Evolutionary conservation across 1,140 invertebrate species (phyloP).

Genomic region (Caenorhabditis remanei): DNA sequence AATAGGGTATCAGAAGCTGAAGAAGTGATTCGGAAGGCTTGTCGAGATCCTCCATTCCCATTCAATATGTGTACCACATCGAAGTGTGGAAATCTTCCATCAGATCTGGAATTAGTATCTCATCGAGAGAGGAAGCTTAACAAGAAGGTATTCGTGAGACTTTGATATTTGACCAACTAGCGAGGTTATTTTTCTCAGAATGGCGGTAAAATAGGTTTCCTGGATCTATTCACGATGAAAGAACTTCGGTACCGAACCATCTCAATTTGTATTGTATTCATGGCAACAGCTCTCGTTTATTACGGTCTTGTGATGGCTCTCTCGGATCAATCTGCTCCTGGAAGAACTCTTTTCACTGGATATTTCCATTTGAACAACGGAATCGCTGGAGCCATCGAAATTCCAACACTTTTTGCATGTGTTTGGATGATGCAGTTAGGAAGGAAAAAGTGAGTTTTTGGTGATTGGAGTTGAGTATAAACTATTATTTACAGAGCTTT

Average conservation of each 20-base stretch:
- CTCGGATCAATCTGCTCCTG: slow-evolving; percentile 76
- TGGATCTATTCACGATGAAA: slow-evolving; percentile 60
- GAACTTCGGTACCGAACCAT: slow-evolving; percentile 70
- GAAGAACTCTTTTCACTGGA: slow-evolving; percentile 74
- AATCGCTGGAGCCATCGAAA: slow-evolving; percentile 76
- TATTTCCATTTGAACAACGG: slow-evolving; percentile 78
- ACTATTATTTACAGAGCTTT: slow-evolving; percentile 72
- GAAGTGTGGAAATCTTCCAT: slow-evolving; percentile 74
- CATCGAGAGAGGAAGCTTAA: slow-evolving; percentile 74
- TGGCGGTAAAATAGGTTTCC: slow-evolving; percentile 56
- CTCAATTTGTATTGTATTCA: slow-evolving; percentile 75
- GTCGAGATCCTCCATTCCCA: slow-evolving; percentile 76
- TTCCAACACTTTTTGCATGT: slow-evolving; percentile 75
- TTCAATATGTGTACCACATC: slow-evolving; percentile 75
- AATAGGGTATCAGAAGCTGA: slow-evolving; percentile 75
- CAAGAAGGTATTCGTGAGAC: slow-evolving; percentile 69
- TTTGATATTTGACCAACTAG: not conserved
- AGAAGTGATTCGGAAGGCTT: slow-evolving; percentile 76
- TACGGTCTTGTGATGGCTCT: slow-evolving; percentile 77
- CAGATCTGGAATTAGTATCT: slow-evolving; percentile 74
- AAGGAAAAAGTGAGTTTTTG: slow-evolving; percentile 66
- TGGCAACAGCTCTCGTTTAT: slow-evolving; percentile 76
- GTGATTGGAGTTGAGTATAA: not conserved
- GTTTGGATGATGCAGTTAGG: slow-evolving; percentile 74
- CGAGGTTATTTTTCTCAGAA: not conserved